Evolutionary conservation across 2,797 vertebrate species (phyloP).

Genomic region (Heterohyrax brucei): DNA sequence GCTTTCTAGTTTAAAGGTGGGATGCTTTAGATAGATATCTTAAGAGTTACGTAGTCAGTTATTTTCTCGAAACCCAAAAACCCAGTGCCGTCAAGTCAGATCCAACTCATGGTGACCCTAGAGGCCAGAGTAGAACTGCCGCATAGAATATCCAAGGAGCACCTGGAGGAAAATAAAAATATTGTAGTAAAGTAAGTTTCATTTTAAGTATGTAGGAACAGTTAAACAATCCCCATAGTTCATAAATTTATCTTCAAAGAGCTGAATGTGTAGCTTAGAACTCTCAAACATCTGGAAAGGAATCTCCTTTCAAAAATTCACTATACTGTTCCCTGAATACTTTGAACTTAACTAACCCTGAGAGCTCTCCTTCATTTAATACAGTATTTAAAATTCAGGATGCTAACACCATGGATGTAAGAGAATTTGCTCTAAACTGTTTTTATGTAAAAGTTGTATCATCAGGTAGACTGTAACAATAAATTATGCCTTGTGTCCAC

Average conservation of each 20-base stretch:
- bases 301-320: neutral
- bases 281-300: neutral
- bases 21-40: neutral
- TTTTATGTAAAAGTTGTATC: neutral
- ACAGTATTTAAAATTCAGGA: constrained; percentile 20
- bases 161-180: constrained; percentile 1
- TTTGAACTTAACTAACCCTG: neutral
- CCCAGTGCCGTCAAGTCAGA: no score
- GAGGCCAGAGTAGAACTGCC: no score
- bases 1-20: neutral
- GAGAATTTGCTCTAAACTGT: neutral
- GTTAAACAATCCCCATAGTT: neutral
- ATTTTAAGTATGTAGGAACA: constrained; percentile 33
- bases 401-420: neutral
- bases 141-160: no score
- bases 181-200: constrained; percentile 16
- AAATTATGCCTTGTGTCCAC: neutral
- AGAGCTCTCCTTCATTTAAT: neutral
- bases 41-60: neutral
- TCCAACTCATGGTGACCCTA: no score
- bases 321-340: neutral
- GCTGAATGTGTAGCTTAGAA: neutral
- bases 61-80: no score
- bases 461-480: neutral
- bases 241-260: constrained; percentile 13